Evolutionary conservation across 2,797 vertebrate species (phyloP).

Genomic region (Sebastes steindachneri): DNA sequence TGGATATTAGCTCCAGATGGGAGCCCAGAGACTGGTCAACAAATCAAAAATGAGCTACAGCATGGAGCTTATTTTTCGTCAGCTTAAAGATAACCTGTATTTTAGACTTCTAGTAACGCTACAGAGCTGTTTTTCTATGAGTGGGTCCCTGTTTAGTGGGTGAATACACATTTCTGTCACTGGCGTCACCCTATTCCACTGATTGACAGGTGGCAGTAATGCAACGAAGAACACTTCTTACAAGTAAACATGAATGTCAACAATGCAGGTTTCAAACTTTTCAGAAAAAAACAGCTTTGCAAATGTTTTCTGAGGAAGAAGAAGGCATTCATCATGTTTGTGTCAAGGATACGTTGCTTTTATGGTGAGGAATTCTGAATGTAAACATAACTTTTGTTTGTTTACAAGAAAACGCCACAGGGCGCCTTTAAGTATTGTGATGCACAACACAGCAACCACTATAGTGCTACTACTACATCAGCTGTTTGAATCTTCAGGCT

Average conservation of each 20-base stretch:
- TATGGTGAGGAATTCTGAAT: neutral
- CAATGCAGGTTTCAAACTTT: neutral
- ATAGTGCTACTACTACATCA: neutral
- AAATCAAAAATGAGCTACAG: neutral
- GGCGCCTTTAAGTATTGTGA: neutral
- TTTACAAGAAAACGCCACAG: neutral
- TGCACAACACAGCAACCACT: neutral
- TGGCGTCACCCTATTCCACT: neutral
- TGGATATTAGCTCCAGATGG: neutral
- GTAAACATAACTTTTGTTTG: neutral
- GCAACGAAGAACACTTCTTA: fast-evolving
- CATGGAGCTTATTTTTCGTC: neutral
- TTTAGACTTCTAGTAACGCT: neutral
- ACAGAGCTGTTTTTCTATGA: neutral
- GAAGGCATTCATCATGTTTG: neutral
- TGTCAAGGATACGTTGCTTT: neutral
- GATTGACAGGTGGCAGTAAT: neutral
- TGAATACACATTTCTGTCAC: neutral
- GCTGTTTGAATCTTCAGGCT: neutral
- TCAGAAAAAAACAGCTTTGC: neutral
- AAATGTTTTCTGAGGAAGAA: neutral
- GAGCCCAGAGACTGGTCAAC: neutral
- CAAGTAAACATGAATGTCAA: neutral
- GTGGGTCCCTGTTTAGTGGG: too few species aligned
- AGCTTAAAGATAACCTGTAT: neutral